phyloP scores from a whole-genome alignment of 2,888 invertebrate species.

The Patella caerulea region DNA sequence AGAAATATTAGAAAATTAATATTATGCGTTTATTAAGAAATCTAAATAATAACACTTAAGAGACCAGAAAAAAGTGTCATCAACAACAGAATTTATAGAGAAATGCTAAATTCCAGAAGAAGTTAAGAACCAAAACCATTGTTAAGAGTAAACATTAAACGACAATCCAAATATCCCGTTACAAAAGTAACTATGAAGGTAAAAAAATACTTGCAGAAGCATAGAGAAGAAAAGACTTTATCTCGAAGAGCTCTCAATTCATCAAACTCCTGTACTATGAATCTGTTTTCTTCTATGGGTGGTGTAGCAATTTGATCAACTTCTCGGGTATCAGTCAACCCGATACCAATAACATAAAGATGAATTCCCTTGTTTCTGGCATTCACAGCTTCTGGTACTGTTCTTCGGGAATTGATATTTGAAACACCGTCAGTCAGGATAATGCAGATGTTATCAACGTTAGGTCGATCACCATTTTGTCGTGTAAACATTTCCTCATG shows the following conservation, averaged over 20 bases:
- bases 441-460: conserved; percentile 50
- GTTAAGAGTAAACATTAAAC: too few relatives aligned
- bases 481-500: conserved; percentile 48
- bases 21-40: too few relatives aligned
- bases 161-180: too few relatives aligned
- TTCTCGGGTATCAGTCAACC: conserved; percentile 42
- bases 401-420: conserved; percentile 47
- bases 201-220: conserved; percentile 16
- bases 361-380: conserved; percentile 39
- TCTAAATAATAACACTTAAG: too few relatives aligned
- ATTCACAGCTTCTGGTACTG: conserved; percentile 41
- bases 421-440: conserved; percentile 61
- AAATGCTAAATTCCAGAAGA: too few relatives aligned
- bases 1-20: too few relatives aligned
- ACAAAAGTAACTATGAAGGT: conserved; percentile 30
- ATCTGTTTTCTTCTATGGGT: conserved; percentile 42
- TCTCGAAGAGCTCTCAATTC: conserved; percentile 34
- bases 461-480: conserved; percentile 51
- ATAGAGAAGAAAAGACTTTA: conserved; percentile 36
- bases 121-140: too few relatives aligned
- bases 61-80: too few relatives aligned
- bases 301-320: conserved; percentile 43
- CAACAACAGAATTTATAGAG: too few relatives aligned
- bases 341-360: conserved; percentile 49
- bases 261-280: conserved; percentile 43